These are phyloP conservation scores for Strigamia crassipes DNA, from an alignment of 2,888 invertebrate genomes.

Conservation along the genomic window DNA sequence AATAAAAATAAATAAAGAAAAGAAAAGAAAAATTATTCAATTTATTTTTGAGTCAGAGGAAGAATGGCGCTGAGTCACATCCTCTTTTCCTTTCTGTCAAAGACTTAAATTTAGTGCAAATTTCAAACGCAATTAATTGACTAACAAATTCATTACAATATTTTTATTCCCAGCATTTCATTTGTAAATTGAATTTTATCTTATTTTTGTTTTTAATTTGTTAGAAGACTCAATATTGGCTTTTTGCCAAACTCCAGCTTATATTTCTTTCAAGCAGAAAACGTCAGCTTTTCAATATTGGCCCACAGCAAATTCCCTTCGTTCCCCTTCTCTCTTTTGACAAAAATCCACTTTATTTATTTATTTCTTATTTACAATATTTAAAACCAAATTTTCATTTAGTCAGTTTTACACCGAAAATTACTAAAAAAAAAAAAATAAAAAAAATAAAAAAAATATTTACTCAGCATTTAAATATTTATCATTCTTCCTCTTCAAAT, in stretches of 20 bases:
- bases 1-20: not conserved
- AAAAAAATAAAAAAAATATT: not conserved
- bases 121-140: not conserved
- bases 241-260: conserved; percentile 37
- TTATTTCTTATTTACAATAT: conserved; percentile 30
- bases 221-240: conserved; percentile 42
- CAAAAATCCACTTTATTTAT: not conserved
- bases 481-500: not conserved
- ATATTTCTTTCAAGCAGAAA: conserved; percentile 40
- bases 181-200: conserved; percentile 42
- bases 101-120: conserved; percentile 22
- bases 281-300: conserved; percentile 42
- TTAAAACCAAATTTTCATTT: not conserved
- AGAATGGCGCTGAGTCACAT: conserved; percentile 25
- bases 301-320: conserved; percentile 36
- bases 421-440: not conserved
- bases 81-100: not conserved
- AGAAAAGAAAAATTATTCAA: conserved; percentile 14
- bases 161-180: not conserved
- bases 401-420: not conserved
- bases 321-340: not conserved
- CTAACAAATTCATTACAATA: not conserved
- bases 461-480: not conserved
- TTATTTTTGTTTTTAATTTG: conserved; percentile 42
- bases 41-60: conserved; percentile 18